Evolutionary conservation across 2,113 vertebrate species (phyloP), one percentile per base, ranked within the genome.

Genomic region (Thalassarche chlororhynchos): DNA sequence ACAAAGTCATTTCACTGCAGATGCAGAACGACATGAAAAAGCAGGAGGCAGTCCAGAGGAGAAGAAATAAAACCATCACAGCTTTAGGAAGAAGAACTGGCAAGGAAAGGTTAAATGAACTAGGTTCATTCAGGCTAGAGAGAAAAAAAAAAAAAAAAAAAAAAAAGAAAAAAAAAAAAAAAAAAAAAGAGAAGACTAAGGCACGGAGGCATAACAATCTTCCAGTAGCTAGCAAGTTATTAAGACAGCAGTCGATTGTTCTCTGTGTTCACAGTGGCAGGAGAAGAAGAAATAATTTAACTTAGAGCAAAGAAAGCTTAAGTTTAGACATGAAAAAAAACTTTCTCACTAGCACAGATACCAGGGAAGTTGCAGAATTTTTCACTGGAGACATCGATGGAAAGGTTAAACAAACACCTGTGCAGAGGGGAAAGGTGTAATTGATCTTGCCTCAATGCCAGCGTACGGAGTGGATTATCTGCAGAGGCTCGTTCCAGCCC

Each of bases 231-330:
- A 78, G 95, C 92, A 97, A 95, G 94, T 96, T 95, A 96, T 97
- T 95, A 95, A 97, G 95, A 97, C 96, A 90, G 92, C 88, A 96
- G 94, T 96, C 32, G 29, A 94, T 94, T 97, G 95, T 95, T 94
- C 95, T 97, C 68, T 86, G 79, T 96, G 95, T 93, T 97, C 95
- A 62, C 71, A 86, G 93, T 74, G 85, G 89, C 94, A 97, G 60
- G 11, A 74, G 79, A 86, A 97, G 94, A 96, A 96, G 97, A 96
- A 96, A 96, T 90, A 88, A 97, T 97, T 93, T 96, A 95, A 97
- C 96, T 96, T 14, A 13, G 57, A 96, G 93, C 90, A 91, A 96
- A 91, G 87, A 95, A 91, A 93, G 38, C 93, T 93, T 28, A 89
- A 96, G 95, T 95, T 96, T 87, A 87, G 89, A 93, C 87, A 80